Evolutionary conservation across 2,113 vertebrate genomes (phyloP), one percentile per base, ranked within the genome.

Genomic region (Bubo scandiacus): DNA sequence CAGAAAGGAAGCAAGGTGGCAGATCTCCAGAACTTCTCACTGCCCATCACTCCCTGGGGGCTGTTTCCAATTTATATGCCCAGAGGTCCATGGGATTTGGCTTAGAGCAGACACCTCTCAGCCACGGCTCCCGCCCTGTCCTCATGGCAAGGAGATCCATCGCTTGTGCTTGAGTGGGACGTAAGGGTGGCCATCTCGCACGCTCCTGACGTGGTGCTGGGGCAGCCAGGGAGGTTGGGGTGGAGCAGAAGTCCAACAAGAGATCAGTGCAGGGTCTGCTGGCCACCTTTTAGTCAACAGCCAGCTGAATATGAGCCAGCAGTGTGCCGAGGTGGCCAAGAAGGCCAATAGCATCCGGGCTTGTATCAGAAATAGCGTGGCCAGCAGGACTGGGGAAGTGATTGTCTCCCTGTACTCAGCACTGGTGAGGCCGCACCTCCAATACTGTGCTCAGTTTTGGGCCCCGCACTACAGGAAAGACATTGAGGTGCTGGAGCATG

Each of bases 121-220:
- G 22, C 52, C 21, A 13, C 0, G 0, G 30, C n/a, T 65, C 36
- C 43, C 27, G 58, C 38, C 43, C 38, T 19, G 3, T 47, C 59
- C 67, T 59, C 8, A 1, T 20, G 15, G 19, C 51, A 58, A 58
- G 58, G 51, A 58, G 51, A 52, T 9, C 23, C 12, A 30, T 65
- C 0, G 3, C 18, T 79, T 52, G 81, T 4, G 7, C 17, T 36
- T 43, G 19, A 19, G 36, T 45, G 27, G 73, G 43, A 51, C 2
- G 1, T 1, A 4, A 43, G 38, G 34, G 51, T 1, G 2, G 36
- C 36, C 66, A 29, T 34, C 51, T 22, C 4, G 2, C 36, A 18
- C 8, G 36, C 32, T 79, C 58, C 73, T 65, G 32, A 27, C 1
- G 0, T 26, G 52, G 30, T 1, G 3, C 59, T 59, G 68, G 36